These are phyloP conservation scores for Scolopax bukidnonensis DNA, from an alignment of 2,797 vertebrate genomes.

Conservation along the genomic window DNA sequence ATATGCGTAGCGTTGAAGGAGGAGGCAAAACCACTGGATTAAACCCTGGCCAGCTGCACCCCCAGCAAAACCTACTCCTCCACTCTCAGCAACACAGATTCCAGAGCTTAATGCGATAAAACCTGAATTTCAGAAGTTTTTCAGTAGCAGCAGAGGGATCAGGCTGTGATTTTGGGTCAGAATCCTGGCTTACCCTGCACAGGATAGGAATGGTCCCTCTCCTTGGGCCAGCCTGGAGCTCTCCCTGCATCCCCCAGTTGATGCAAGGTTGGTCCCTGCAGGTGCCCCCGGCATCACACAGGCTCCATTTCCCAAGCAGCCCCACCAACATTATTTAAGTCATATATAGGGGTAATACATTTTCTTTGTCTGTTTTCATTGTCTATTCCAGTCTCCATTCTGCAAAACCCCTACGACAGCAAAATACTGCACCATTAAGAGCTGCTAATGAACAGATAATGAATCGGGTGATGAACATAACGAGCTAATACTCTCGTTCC, in stretches of 20 bases:
- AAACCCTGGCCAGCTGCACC: background rate
- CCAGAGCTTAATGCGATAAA: background rate
- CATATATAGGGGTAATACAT: background rate
- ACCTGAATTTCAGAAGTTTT: background rate
- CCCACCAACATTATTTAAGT: background rate
- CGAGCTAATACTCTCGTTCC: background rate
- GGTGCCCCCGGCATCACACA: background rate
- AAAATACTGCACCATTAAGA: conserved; percentile 5
- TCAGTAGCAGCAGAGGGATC: background rate
- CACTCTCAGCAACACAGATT: fast-evolving
- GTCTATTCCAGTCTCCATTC: background rate
- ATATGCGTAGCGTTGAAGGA: background rate
- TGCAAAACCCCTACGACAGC: background rate
- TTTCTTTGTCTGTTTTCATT: background rate
- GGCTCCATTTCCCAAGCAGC: background rate
- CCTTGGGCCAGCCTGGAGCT: background rate
- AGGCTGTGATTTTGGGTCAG: too few relatives aligned
- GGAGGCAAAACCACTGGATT: background rate
- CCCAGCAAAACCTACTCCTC: background rate
- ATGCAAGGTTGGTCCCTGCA: background rate
- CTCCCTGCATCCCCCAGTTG: fast-evolving
- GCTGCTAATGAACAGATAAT: conserved; percentile 38
- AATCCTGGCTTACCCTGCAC: background rate
- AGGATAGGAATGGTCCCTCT: fast-evolving
- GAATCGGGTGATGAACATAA: background rate